phyloP scores from a whole-genome alignment of 2,113 vertebrate species.

The Xiphophorus maculatus region DNA sequence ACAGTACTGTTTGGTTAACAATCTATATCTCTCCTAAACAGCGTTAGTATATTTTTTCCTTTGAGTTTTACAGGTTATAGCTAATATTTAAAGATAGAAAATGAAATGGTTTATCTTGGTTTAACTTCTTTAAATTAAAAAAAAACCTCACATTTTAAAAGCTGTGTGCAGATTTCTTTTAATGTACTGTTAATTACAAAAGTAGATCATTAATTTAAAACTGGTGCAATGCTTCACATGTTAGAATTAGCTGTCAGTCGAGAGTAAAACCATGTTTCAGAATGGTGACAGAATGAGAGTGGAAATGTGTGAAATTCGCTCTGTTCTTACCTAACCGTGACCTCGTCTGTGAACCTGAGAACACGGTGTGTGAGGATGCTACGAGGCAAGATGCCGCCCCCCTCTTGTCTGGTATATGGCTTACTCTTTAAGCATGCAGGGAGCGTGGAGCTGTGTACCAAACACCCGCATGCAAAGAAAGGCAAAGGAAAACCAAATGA shows the following conservation, averaged over 20 bases:
- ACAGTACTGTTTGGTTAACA: too few relatives aligned
- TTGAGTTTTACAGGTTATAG: too few relatives aligned
- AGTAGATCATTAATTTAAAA: background rate
- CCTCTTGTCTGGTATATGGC: slow-evolving; percentile 81
- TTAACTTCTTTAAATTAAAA: too few relatives aligned
- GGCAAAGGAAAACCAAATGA: slow-evolving; percentile 56
- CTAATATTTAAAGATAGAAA: too few relatives aligned
- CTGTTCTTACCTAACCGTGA: slow-evolving; percentile 85
- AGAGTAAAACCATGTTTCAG: background rate
- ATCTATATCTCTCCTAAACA: too few relatives aligned
- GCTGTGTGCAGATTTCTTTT: background rate
- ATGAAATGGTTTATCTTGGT: too few relatives aligned
- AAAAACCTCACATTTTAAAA: background rate
- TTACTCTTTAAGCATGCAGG: slow-evolving; percentile 89
- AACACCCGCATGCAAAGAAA: slow-evolving; percentile 56
- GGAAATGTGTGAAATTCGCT: background rate
- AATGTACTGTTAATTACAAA: background rate
- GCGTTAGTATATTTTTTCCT: too few relatives aligned
- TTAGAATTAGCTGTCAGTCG: background rate
- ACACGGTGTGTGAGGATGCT: slow-evolving; percentile 82
- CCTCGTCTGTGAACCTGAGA: slow-evolving; percentile 85
- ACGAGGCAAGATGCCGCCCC: slow-evolving; percentile 80
- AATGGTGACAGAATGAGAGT: background rate
- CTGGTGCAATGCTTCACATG: background rate
- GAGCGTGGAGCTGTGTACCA: slow-evolving; percentile 85